These are phyloP conservation scores for Hipposideros larvatus DNA, from an alignment of 2,797 vertebrate species.

Conservation along the genomic window DNA sequence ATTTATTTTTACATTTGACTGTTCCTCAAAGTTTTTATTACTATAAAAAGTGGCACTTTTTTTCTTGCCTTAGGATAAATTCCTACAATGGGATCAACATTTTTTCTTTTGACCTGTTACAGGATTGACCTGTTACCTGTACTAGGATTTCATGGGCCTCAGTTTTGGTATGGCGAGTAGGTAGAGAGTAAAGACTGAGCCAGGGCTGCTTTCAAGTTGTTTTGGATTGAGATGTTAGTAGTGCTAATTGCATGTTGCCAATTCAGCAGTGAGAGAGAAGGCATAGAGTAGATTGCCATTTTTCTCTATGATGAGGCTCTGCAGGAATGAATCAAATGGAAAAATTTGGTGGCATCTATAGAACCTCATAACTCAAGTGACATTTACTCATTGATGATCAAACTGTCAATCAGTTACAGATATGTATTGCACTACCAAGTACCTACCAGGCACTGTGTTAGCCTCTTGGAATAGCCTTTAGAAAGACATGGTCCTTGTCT, in stretches of 20 bases:
- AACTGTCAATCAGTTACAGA: background rate
- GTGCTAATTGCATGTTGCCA: background rate
- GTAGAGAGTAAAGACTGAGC: background rate
- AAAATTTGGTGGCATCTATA: background rate
- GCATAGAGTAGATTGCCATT: background rate
- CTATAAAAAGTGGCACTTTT: background rate
- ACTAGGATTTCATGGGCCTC: slow-evolving; percentile 20
- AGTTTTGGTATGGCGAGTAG: background rate
- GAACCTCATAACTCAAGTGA: background rate
- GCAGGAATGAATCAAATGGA: slow-evolving; percentile 29
- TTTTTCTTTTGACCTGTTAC: background rate
- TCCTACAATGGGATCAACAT: background rate
- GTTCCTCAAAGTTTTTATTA: background rate
- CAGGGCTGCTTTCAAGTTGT: background rate
- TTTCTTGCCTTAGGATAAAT: background rate
- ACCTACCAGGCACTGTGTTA: background rate
- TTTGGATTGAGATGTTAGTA: background rate
- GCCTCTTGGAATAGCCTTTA: background rate
- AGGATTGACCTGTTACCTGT: background rate
- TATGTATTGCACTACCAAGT: background rate
- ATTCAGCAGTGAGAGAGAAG: slow-evolving; percentile 3
- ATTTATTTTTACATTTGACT: background rate
- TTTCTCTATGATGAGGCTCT: background rate
- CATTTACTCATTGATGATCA: background rate
- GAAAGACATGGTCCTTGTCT: background rate